phyloP scores from a whole-genome alignment of 2,797 vertebrate species.

The Bradypodion ventrale region DNA sequence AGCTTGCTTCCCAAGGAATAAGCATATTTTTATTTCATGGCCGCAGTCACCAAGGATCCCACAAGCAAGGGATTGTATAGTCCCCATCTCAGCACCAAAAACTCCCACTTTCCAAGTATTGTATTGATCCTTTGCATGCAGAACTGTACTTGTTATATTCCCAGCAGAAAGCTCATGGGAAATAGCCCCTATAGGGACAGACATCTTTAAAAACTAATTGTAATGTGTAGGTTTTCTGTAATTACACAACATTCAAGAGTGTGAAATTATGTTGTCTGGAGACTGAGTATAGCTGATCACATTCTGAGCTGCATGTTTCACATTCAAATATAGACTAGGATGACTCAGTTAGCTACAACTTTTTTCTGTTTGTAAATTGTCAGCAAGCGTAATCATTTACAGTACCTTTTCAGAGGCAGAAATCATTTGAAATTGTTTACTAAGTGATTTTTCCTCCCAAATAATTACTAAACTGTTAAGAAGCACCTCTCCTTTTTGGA shows the following conservation, averaged over 20 bases:
- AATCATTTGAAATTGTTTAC: slow-evolving; percentile 19
- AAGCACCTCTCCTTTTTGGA: slow-evolving; percentile 3
- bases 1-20: no score
- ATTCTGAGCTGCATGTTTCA: slow-evolving; percentile 32
- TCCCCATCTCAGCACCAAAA: no score
- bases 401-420: slow-evolving; percentile 8
- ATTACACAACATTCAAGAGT: slow-evolving; percentile 9
- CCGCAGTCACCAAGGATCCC: no score
- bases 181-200: background rate
- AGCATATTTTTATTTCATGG: no score
- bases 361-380: slow-evolving; percentile 35
- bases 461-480: slow-evolving; percentile 25
- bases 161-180: no score
- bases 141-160: no score
- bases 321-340: slow-evolving; percentile 29
- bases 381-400: slow-evolving; percentile 20
- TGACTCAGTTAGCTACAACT: slow-evolving; percentile 22
- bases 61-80: no score
- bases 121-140: no score
- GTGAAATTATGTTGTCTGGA: slow-evolving; percentile 13
- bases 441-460: slow-evolving; percentile 15
- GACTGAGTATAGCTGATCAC: slow-evolving; percentile 29
- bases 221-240: slow-evolving; percentile 24
- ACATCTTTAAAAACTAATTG: background rate
- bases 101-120: no score